phyloP scores from a whole-genome alignment of 2,888 invertebrate genomes.

The Agriopis marginaria region DNA sequence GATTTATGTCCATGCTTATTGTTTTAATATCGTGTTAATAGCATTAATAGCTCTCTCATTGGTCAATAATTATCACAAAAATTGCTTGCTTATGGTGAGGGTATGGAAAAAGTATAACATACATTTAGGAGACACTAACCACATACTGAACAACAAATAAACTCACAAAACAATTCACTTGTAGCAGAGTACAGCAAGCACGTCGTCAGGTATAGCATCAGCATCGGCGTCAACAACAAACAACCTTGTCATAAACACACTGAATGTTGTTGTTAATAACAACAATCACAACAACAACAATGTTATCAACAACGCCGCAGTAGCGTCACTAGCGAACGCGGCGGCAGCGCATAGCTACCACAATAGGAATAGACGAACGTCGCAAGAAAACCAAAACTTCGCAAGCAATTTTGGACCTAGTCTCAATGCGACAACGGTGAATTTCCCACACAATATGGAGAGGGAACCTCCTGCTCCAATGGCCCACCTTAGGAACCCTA shows the following conservation, averaged over 20 bases:
- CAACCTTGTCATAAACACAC: constrained; percentile 83
- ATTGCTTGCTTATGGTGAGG: constrained; percentile 39
- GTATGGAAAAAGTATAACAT: constrained; percentile 21
- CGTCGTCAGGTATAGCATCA: constrained; percentile 67
- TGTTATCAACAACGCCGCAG: constrained; percentile 83
- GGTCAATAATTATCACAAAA: constrained; percentile 17
- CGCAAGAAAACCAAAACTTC: constrained; percentile 80
- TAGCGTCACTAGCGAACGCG: constrained; percentile 81
- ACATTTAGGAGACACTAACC: constrained; percentile 26
- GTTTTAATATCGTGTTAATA: constrained; percentile 12
- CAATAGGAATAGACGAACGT: constrained; percentile 78
- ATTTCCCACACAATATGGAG: constrained; percentile 76
- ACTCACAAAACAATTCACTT: constrained; percentile 49
- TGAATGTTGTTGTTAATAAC: constrained; percentile 84
- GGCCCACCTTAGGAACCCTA: constrained; percentile 79
- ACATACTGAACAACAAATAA: constrained; percentile 18
- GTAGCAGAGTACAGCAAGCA: constrained; percentile 78
- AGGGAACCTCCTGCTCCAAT: constrained; percentile 79
- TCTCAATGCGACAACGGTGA: constrained; percentile 76
- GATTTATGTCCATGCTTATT: background rate
- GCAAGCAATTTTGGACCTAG: constrained; percentile 80
- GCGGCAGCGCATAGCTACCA: constrained; percentile 83
- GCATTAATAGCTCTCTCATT: constrained; percentile 19
- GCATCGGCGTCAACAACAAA: constrained; percentile 82
- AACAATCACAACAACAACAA: constrained; percentile 85